Evolutionary conservation across 2,113 vertebrate species (phyloP).

Genomic region (Perca fluviatilis): DNA sequence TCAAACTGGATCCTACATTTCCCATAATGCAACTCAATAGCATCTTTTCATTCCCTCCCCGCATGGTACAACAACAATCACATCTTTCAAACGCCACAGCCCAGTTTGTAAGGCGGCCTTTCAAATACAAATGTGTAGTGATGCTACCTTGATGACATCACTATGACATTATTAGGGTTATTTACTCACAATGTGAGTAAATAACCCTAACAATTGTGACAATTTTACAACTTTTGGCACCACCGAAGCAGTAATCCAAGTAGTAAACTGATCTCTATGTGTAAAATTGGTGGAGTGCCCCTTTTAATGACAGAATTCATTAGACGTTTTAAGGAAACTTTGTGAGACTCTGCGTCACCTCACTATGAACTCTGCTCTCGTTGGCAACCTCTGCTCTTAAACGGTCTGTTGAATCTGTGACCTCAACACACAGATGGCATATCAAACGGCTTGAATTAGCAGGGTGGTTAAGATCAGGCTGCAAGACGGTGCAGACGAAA

Average conservation of each 20-base stretch:
- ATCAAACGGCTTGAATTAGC: conserved; percentile 43
- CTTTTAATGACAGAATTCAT: background rate
- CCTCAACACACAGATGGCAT: conserved; percentile 41
- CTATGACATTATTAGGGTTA: background rate
- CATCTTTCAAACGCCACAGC: background rate
- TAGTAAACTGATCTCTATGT: background rate
- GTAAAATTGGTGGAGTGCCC: background rate
- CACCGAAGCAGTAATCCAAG: background rate
- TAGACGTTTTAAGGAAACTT: background rate
- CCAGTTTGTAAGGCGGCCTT: background rate
- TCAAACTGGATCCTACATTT: background rate
- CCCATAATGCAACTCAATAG: conserved; percentile 2
- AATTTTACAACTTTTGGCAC: background rate
- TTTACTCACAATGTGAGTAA: too few species aligned
- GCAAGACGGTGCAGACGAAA: background rate
- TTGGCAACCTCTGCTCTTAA: conserved; percentile 25
- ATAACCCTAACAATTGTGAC: too few species aligned
- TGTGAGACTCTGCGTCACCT: conserved; percentile 2
- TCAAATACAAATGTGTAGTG: background rate
- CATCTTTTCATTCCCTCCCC: background rate
- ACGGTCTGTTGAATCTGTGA: conserved; percentile 19
- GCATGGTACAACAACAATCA: background rate
- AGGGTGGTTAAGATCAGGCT: conserved; percentile 5
- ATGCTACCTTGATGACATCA: background rate
- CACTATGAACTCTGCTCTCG: conserved; percentile 14